A percentile compares a stretch with the other conserved stretches of the same genome.
Conservation (phyloP, 2,797 vertebrate species). For the Pitangus sulphuratus region DNA sequence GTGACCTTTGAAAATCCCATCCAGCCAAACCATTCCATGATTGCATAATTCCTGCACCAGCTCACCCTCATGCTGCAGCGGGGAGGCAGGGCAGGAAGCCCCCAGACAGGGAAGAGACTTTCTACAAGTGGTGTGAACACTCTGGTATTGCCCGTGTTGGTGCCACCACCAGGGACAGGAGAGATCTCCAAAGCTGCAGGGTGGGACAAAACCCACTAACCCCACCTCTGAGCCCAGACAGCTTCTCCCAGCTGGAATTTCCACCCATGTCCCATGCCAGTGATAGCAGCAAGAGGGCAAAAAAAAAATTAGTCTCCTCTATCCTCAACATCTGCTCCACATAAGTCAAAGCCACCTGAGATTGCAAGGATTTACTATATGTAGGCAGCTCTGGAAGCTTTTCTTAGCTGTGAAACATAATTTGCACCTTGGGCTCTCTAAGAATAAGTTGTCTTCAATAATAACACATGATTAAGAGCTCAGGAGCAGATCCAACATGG, state of each 20-base stretch:
- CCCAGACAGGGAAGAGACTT: background rate
- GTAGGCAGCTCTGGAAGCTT: conserved; percentile 11
- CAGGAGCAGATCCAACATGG: conserved; percentile 36
- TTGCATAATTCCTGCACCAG: background rate
- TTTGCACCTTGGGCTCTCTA: conserved; percentile 61
- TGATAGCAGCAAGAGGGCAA: background rate
- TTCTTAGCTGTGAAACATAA: conserved; percentile 46
- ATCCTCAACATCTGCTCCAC: conserved; percentile 3
- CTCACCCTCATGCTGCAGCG: accelerated
- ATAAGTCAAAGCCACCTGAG: background rate
- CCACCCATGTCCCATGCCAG: background rate
- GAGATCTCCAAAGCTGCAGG: background rate
- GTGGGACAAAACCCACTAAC: background rate
- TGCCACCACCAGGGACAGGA: background rate
- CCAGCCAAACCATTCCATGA: background rate
- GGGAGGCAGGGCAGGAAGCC: background rate
- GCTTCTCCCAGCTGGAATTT: background rate
- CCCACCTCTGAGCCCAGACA: background rate
- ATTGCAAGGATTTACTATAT: background rate
- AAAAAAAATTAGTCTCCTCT: background rate
- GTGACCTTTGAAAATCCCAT: background rate
- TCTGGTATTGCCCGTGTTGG: background rate
- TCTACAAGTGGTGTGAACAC: background rate
- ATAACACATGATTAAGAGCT: conserved; percentile 39
- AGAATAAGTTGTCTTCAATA: conserved; percentile 66